Base-by-base conservation (phyloP, 2,113 vertebrate species). In the Poecilia latipinna region DNA sequence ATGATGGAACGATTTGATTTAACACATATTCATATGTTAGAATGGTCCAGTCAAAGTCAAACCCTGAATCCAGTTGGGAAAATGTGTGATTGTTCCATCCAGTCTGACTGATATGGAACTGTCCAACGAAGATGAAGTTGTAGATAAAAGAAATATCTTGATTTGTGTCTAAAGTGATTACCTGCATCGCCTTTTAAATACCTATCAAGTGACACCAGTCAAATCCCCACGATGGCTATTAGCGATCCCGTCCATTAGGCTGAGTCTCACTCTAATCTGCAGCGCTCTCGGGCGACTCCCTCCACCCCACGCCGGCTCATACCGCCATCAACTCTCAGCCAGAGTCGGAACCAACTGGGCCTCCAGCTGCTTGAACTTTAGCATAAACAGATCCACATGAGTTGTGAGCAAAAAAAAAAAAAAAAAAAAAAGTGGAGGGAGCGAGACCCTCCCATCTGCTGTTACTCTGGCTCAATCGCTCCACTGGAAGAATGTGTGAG, bases 401-500 rank as follows among this genome's bases (percentile, higher is more conserved):
- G 82, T 74, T 35, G 65, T 28, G 24, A 68, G 39, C 22, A 70
- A 61, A 32, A 48, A 33, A 42, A 42, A 42, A 70, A 61, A 32
- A 48, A 33, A 42, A 42, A 42, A 13, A 48, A 74, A 61, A 31
- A 48, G 33, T 1, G 3, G 19, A 37, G 70, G 39, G n/a, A 28
- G 42, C 33, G 12, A 64, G 68, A 51, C 48, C 24, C n/a, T 8
- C 83, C 78, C 84, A 83, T 88, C 78, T 82, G 78, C 80, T 72
- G 77, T 73, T 60, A 54, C 74, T 77, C 70, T 48, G 67, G 39
- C 77, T 62, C 48, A 1, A 64, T 75, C 63, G 72, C 76, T 82
- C 78, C 77, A 77, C 61, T 85, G 82, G 87, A 93, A 79, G 76
- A 92, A 88, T 86, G 88, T 83, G 80, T 77, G 87, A 88, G 88